Conservation (phyloP, 2,797 vertebrate genomes). For the Hydrocynus forskahlii region DNA sequence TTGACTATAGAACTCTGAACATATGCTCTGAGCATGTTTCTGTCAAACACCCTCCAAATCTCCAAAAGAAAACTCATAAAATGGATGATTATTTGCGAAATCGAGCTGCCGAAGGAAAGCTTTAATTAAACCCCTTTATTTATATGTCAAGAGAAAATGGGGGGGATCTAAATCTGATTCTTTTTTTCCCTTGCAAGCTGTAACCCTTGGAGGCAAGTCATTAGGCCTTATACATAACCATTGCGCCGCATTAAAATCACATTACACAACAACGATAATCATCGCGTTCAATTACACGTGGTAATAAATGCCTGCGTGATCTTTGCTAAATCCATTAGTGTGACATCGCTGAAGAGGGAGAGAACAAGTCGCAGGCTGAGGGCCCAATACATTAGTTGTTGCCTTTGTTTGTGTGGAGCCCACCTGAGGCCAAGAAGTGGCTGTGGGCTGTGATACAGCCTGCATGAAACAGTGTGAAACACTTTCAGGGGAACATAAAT, state of each 20-base stretch:
- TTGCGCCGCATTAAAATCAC: conserved; percentile 85
- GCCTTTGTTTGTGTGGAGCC: background rate
- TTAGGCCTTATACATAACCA: conserved; percentile 85
- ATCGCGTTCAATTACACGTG: conserved; percentile 86
- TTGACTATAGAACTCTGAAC: conserved; percentile 49
- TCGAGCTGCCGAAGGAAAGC: conserved; percentile 63
- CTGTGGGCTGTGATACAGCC: background rate
- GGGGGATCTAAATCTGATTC: conserved; percentile 68
- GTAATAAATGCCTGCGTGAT: conserved; percentile 83
- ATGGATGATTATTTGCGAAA: conserved; percentile 69
- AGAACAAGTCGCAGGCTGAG: conserved; percentile 50
- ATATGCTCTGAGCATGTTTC: conserved; percentile 21
- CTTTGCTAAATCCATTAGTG: conserved; percentile 84
- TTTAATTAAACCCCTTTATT: conserved; percentile 74
- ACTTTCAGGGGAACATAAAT: too few relatives aligned
- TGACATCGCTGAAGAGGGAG: conserved; percentile 60
- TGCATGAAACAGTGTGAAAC: background rate
- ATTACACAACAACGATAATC: conserved; percentile 87
- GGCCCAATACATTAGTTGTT: conserved; percentile 55
- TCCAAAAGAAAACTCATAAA: conserved; percentile 72
- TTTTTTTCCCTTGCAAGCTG: conserved; percentile 65
- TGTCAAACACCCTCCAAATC: conserved; percentile 42
- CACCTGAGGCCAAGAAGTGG: conserved; percentile 6
- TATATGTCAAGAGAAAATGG: conserved; percentile 65
- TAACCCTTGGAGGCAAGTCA: conserved; percentile 80